Evolutionary conservation across 2,113 vertebrate genomes (phyloP).

Genomic region (Nanorana parkeri): DNA sequence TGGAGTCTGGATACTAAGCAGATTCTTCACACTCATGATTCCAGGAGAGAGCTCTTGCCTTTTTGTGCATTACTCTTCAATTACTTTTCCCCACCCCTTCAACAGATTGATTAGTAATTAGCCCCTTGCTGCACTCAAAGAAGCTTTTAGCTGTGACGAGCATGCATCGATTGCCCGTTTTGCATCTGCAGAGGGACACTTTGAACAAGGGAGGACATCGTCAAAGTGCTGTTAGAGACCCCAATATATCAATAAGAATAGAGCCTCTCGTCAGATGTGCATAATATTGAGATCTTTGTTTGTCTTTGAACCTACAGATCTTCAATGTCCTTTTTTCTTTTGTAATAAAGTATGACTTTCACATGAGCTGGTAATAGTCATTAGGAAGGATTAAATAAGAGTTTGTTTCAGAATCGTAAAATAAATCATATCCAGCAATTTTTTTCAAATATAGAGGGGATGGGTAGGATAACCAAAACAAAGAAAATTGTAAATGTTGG

Average conservation of each 20-base stretch:
- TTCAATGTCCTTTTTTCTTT: constrained; percentile 26
- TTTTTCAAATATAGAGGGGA: too few species aligned
- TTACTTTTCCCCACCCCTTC: neutral
- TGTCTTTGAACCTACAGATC: constrained; percentile 1
- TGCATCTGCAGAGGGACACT: constrained; percentile 48
- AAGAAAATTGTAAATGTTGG: too few species aligned
- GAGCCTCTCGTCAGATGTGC: neutral
- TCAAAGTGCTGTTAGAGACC: constrained; percentile 45
- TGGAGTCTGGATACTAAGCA: constrained; percentile 27
- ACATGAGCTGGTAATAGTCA: neutral
- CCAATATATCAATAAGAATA: constrained; percentile 27
- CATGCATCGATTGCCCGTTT: constrained; percentile 27
- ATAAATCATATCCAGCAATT: too few species aligned
- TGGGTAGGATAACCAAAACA: too few species aligned
- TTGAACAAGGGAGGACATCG: constrained; percentile 33
- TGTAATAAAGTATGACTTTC: neutral
- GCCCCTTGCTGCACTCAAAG: constrained; percentile 39
- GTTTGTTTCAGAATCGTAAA: neutral
- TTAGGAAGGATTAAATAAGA: constrained; percentile 8
- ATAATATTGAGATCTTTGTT: neutral
- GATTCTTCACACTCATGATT: constrained; percentile 39
- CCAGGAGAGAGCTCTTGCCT: constrained; percentile 18
- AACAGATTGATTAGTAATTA: constrained; percentile 54
- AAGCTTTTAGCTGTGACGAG: constrained; percentile 42
- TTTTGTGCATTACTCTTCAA: constrained; percentile 1